Evolutionary conservation across 1,140 invertebrate species (phyloP).

Genomic region (Zophobas morio): DNA sequence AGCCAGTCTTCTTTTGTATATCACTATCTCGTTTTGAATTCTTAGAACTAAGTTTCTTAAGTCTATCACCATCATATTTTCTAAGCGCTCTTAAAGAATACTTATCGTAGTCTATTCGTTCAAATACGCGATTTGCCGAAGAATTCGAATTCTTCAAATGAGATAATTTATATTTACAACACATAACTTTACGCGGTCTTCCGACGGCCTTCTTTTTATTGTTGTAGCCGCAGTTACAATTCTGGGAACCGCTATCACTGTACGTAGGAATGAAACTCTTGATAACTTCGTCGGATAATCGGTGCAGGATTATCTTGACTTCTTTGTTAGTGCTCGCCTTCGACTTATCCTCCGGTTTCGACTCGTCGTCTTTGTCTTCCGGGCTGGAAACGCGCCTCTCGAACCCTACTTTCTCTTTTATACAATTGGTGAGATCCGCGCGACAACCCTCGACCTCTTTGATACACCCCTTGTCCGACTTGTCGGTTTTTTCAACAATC

Average conservation of each 20-base stretch:
- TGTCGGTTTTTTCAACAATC: conserved; percentile 1
- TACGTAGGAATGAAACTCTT: conserved; percentile 26
- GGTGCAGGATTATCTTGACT: conserved; percentile 18
- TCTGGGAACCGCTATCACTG: background rate
- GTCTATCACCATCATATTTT: conserved; percentile 9
- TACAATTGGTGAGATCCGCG: too few species aligned
- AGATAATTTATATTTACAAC: conserved; percentile 11
- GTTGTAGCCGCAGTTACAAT: conserved; percentile 14
- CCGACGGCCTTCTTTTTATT: background rate
- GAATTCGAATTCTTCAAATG: background rate
- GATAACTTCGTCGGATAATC: conserved; percentile 14
- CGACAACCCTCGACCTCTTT: background rate
- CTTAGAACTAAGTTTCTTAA: conserved; percentile 8
- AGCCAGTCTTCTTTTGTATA: conserved; percentile 13
- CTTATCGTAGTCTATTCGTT: conserved; percentile 9
- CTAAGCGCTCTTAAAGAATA: conserved; percentile 12
- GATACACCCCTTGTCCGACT: background rate
- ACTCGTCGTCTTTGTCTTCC: conserved; percentile 3
- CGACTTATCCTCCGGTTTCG: background rate
- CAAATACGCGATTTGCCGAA: conserved; percentile 8
- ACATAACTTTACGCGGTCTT: conserved; percentile 19
- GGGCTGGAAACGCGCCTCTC: background rate
- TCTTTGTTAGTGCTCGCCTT: conserved; percentile 9
- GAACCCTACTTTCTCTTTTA: too few species aligned
- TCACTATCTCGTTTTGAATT: conserved; percentile 13